Base-by-base conservation (phyloP, 2,113 vertebrate genomes). In the Thunnus thynnus region DNA sequence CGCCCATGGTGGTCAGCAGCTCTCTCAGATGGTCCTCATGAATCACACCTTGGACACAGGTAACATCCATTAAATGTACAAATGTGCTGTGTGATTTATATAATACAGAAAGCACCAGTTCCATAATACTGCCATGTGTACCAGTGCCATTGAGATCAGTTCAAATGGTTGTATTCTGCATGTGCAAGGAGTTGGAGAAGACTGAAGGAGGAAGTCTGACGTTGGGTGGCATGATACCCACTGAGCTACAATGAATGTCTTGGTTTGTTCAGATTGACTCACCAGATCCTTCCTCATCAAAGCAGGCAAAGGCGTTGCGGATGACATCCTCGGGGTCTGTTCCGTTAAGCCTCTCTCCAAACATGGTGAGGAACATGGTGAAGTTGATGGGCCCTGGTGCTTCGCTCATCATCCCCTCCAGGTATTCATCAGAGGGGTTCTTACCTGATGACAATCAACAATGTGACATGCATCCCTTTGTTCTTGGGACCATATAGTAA, bases 291-390 rank as follows among this genome's bases (percentile, higher is more conserved):
- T 99, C 98, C 90, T 99, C 98, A 0, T 99, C 98, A 0, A 99
- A 99, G 94, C 98, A 99, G 92, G 98, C 98, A 0, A 99, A 99
- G 89, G 98, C 98, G 0, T 99, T 99, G 86, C 98, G 96, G 91
- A 99, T 99, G 76, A 99, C 98, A 0, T 99, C 98, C 88, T 99
- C 98, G 0, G 98, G 98, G 92, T 99, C 98, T 0, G 98, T 99
- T 72, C 98, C 98, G 0, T 99, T 99, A 72, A 99, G 96, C 90
- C 98, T 96, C 90, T 99, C 98, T 83, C 98, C 98, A 0, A 99
- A 99, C 98, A 99, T 99, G 76, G 98, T 99, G 88, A 99, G 97
- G 95, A 99, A 99, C 98, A 99, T 99, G 88, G 98, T 99, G 95
- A 99, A 99, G 94, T 99, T 99, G 90, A 99, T 99, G 90, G 98